Evolutionary conservation across 2,113 vertebrate species (phyloP), one percentile per base, ranked within the genome.

Genomic region (Elachura formosa): DNA sequence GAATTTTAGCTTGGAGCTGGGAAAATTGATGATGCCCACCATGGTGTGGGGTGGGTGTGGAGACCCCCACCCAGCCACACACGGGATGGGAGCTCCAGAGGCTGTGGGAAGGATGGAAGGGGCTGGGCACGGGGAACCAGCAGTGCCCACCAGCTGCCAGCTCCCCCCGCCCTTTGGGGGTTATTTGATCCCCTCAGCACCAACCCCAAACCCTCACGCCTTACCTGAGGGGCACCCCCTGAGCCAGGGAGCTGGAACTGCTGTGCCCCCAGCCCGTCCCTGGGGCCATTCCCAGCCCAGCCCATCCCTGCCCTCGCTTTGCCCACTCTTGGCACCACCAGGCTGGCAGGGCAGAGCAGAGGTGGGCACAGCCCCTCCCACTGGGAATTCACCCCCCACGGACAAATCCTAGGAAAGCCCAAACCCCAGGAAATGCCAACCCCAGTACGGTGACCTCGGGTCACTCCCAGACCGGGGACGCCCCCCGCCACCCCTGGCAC

Each of bases 291-390:
- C 59, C 59, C 41, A n/a, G 11, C 43, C 12, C 25, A 6, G 3
- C 43, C 46, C n/a, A 0, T 21, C 46, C 43, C 28, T 14, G 6
- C 59, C 49, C 17, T 11, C 1, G 2, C 51, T 31, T 59, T 2
- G 3, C 75, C 31, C 3, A 0, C 0, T 3, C 23, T 0, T 18
- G 49, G 48, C 49, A 26, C 0, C 10, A 0, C 67, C 14, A 6
- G 68, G 49, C 48, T 33, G 71, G 34, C 66, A 33, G 9, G n/a
- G n/a, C n/a, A n/a, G n/a, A 17, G 40, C 58, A 24, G 18, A 13
- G 28, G 3, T 0, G 20, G 16, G 9, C 45, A 12, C 13, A 15
- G n/a, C 59, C 11, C 43, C n/a, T 58, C 23, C 88, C 56, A 1
- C 1, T 0, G 3, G 4, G 6, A 9, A 36, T 29, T 26, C 2